Evolutionary conservation across 2,113 vertebrate genomes (phyloP), one percentile per base, ranked within the genome.

Genomic region (Cryptotis parvus): DNA sequence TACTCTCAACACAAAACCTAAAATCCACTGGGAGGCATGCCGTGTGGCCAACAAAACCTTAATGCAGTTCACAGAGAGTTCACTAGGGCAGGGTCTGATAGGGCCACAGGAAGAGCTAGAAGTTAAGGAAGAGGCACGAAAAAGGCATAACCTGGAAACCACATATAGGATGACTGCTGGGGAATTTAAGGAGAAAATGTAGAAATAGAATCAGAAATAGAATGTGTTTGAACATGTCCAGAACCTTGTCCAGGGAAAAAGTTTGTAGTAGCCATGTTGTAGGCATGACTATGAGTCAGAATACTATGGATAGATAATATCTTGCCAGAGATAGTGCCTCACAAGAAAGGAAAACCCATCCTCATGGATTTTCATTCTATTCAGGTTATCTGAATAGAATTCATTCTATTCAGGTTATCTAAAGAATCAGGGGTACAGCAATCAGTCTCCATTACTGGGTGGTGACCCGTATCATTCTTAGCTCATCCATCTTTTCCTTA

Each of bases 231-330:
- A 81, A 82, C 33, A n/a, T 72, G 26, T 61, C 65, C 26, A 39
- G 29, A 68, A 43, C 41, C 18, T 37, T 3, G 5, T 33, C 33
- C 18, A 14, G 14, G 16, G n/a, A 63, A 66, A 55, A 66, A 14
- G 1, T 29, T 41, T 31, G 8, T 24, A 8, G 11, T 15, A 7
- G 18, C 22, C 20, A 24, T 58, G 27, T 31, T 31, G 27, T 65
- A 31, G 26, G 9, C 22, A 22, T 24, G 22, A 16, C 4, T 58
- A 58, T 58, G 55, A 58, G 15, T 22, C 35, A 39, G 41, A 72
- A n/a, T 1, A 6, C 6, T 0, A 0, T 15, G 2, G 12, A 7
- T 43, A 69, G 20, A 14, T 20, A 75, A n/a, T 43, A 22, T 0
- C 15, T 35, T 12, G 14, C 0, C 10, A 8, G 7, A 15, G 26